phyloP scores from a whole-genome alignment of 1,140 invertebrate species.

The Akabosia matsudoensis region DNA sequence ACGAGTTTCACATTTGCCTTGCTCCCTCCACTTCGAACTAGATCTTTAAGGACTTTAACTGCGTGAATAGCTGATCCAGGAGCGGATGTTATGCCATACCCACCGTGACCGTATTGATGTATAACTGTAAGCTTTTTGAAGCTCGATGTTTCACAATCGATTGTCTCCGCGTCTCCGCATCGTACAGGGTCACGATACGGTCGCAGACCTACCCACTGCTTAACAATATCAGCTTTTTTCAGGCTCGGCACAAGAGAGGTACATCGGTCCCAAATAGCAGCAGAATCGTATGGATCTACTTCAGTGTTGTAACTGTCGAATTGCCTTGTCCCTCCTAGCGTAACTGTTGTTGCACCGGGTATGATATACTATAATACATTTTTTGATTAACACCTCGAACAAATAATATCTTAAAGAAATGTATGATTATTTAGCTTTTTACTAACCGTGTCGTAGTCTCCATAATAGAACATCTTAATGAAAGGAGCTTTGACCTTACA shows the following conservation, averaged over 20 bases:
- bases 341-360: conserved; percentile 69
- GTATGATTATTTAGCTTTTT: no score
- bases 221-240: conserved; percentile 60
- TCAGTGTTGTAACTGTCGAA: conserved; percentile 70
- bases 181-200: conserved; percentile 34
- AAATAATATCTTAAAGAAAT: not conserved
- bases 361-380: conserved; percentile 64
- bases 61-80: conserved; percentile 79
- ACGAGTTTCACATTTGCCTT: no score
- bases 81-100: conserved; percentile 80
- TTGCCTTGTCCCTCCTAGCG: conserved; percentile 77
- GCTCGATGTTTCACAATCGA: conserved; percentile 20
- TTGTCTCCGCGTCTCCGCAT: conserved; percentile 37
- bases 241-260: conserved; percentile 67
- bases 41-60: conserved; percentile 62
- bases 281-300: conserved; percentile 67
- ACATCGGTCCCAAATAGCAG: conserved; percentile 71
- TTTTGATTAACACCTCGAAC: not conserved
- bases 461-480: conserved; percentile 82
- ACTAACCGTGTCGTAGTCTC: conserved; percentile 65
- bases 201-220: conserved; percentile 61
- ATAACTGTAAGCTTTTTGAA: conserved; percentile 57
- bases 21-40: not conserved
- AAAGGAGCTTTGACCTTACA: conserved; percentile 76
- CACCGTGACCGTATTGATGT: conserved; percentile 91